A percentile compares a stretch with the other conserved stretches of the same genome.
Evolutionary conservation across 1,140 invertebrate genomes (phyloP).

Genomic region (Cylas formicarius): DNA sequence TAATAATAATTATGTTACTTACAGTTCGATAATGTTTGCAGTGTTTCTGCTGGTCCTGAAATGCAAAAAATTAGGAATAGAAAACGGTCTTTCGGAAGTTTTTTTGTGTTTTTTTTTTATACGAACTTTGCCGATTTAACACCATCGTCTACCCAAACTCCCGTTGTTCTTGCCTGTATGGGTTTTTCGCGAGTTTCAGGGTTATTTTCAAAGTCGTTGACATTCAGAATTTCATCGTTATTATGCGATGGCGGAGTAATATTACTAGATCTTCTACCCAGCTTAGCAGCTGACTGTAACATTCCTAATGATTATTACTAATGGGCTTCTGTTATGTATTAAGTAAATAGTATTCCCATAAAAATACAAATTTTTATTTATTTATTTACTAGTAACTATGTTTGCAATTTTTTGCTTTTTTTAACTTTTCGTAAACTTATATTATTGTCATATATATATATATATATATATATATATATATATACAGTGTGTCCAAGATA

Average conservation of each 20-base stretch:
- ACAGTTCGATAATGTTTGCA: constrained; percentile 37
- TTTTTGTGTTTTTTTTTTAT: constrained; percentile 5
- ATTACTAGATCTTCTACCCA: constrained; percentile 30
- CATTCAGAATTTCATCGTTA: constrained; percentile 13
- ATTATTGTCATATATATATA: too few relatives aligned
- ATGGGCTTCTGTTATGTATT: too few relatives aligned
- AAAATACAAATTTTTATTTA: too few relatives aligned
- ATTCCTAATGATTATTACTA: too few relatives aligned
- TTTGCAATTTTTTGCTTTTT: too few relatives aligned
- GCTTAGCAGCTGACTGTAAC: constrained; percentile 27
- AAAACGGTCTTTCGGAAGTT: background rate
- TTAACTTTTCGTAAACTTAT: too few relatives aligned
- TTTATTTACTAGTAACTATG: too few relatives aligned
- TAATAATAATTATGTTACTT: constrained; percentile 14
- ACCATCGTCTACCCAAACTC: constrained; percentile 37
- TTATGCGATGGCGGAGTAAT: constrained; percentile 15
- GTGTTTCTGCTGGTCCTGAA: constrained; percentile 22
- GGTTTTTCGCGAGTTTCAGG: too few relatives aligned
- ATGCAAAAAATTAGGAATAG: constrained; percentile 9
- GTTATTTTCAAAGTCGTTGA: too few relatives aligned
- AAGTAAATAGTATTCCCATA: too few relatives aligned
- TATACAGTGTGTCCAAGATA: too few relatives aligned
- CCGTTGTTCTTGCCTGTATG: constrained; percentile 30
- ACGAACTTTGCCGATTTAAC: constrained; percentile 33
- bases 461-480: too few relatives aligned